A percentile compares a stretch with the other conserved stretches of the same genome.
Conservation (phyloP, 2,797 vertebrate genomes). For the Sarcophilus harrisii region DNA sequence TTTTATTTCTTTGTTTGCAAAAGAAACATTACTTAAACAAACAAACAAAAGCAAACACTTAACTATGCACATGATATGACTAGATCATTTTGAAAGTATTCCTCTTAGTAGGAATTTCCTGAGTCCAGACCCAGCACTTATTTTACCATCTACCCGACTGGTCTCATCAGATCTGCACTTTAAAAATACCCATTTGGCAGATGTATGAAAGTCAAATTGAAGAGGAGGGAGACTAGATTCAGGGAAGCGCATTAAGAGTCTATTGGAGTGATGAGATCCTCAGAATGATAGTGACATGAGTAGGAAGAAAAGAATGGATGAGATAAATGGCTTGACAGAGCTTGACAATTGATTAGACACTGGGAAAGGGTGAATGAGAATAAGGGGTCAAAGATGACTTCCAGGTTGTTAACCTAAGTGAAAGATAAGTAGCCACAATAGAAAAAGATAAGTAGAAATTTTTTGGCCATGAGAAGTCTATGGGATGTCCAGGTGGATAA, state of each 20-base stretch:
- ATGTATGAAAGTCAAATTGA: neutral
- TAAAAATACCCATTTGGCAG: neutral
- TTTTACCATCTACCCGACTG: neutral
- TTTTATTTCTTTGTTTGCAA: conserved; percentile 82
- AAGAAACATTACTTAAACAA: conserved; percentile 82
- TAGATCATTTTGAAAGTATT: conserved; percentile 83
- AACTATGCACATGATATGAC: conserved; percentile 85
- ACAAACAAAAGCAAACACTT: conserved; percentile 73
- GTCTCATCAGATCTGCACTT: neutral
- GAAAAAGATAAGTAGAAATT: neutral
- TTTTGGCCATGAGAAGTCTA: neutral
- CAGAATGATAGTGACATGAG: neutral
- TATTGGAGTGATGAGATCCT: neutral
- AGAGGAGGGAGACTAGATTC: neutral
- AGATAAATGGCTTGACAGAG: neutral
- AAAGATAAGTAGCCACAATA: neutral
- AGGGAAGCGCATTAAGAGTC: neutral
- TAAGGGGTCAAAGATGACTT: neutral
- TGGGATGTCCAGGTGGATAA: neutral
- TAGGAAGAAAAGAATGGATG: neutral
- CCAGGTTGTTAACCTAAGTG: neutral
- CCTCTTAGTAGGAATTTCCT: conserved; percentile 83
- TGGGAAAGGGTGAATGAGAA: neutral
- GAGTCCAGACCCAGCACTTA: neutral
- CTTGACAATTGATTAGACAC: neutral